Conservation (phyloP, 2,113 vertebrate genomes). For the Paramormyrops kingsleyae region DNA sequence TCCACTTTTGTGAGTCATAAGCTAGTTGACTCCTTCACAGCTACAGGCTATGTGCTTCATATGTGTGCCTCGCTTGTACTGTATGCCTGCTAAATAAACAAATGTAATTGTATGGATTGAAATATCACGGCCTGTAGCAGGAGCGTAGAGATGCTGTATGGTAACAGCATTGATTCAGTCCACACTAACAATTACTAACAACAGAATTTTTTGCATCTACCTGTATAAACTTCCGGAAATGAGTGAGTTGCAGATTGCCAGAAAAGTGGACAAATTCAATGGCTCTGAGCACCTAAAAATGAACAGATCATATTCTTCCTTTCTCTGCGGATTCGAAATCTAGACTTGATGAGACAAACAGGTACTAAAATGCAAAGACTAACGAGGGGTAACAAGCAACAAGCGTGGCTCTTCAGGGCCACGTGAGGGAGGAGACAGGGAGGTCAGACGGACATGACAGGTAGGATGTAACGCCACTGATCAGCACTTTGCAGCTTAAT, state of each 20-base stretch:
- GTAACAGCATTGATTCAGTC: constrained; percentile 1
- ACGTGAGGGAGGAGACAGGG: neutral
- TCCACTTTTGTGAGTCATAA: neutral
- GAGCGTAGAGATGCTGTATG: neutral
- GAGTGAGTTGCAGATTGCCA: neutral
- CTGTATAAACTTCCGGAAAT: neutral
- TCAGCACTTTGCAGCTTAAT: neutral
- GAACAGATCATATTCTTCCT: neutral
- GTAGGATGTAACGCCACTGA: neutral
- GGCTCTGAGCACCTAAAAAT: neutral
- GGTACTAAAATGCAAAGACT: neutral
- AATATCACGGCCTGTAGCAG: neutral
- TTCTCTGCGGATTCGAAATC: neutral
- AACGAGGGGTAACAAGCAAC: neutral
- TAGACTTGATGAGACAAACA: neutral
- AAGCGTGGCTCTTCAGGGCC: neutral
- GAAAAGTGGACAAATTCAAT: neutral
- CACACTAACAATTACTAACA: neutral
- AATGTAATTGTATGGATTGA: neutral
- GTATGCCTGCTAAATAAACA: neutral
- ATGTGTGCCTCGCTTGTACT: neutral
- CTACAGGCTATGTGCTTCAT: neutral
- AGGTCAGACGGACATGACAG: neutral
- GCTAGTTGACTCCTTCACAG: neutral
- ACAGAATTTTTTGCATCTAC: neutral